Conservation (phyloP, 2,888 invertebrate genomes). For the Harpalus rubripes region DNA sequence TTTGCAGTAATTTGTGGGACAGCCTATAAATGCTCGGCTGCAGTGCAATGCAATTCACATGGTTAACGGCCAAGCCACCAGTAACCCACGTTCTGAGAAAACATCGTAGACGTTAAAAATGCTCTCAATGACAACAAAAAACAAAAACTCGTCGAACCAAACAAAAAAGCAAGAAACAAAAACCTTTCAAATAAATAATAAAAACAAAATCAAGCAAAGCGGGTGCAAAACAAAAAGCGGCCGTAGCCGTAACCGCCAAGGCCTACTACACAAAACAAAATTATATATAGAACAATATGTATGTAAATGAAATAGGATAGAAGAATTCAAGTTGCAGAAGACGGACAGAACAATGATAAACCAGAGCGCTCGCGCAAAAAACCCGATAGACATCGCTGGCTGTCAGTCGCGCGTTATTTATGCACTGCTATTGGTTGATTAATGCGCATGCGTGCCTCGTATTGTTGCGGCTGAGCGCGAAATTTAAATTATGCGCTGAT, state of each 20-base stretch:
- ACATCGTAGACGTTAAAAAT: constrained; percentile 48
- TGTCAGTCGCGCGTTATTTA: constrained; percentile 40
- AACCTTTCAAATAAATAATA: constrained; percentile 51
- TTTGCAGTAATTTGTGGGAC: constrained; percentile 45
- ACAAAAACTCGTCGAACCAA: constrained; percentile 28
- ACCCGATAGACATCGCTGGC: constrained; percentile 40
- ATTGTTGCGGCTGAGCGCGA: constrained; percentile 41
- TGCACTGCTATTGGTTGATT: constrained; percentile 54
- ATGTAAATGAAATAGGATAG: constrained; percentile 50
- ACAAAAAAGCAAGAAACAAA: constrained; percentile 11
- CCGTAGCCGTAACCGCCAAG: too few relatives aligned
- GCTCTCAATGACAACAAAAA: constrained; percentile 48
- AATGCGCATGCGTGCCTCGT: constrained; percentile 52
- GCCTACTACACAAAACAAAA: constrained; percentile 50
- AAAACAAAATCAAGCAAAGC: constrained; percentile 43
- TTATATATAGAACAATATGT: constrained; percentile 55
- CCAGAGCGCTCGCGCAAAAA: constrained; percentile 24
- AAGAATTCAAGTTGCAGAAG: background rate
- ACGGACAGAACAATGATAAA: constrained; percentile 51
- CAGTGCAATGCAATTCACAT: constrained; percentile 7
- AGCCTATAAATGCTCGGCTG: constrained; percentile 5
- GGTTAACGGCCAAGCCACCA: constrained; percentile 22
- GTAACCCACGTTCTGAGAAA: constrained; percentile 46
- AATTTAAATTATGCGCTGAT: constrained; percentile 55
- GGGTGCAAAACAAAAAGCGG: constrained; percentile 50